A percentile compares a stretch with the other conserved stretches of the same genome.
Evolutionary conservation across 2,113 vertebrate species (phyloP).

Genomic region (Ceuthmochares aereus): DNA sequence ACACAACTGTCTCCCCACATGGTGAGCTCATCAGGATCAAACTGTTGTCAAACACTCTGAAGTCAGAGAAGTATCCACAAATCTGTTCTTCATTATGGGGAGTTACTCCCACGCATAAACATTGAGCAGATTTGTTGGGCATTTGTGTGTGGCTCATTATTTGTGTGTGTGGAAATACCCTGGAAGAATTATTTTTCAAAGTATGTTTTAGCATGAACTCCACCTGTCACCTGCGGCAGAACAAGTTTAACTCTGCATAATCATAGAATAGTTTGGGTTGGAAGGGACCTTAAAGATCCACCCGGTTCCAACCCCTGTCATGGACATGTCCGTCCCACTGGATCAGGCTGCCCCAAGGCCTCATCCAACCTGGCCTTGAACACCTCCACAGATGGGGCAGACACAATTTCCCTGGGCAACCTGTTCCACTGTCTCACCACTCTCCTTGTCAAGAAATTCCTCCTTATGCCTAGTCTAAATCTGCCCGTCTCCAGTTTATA

Average conservation of each 20-base stretch:
- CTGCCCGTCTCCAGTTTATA: too few relatives aligned
- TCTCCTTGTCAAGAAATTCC: too few relatives aligned
- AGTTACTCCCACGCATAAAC: background rate
- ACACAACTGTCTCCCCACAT: background rate
- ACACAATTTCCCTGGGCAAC: too few relatives aligned
- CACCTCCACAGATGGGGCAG: too few relatives aligned
- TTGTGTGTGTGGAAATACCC: background rate
- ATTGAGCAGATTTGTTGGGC: background rate
- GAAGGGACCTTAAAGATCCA: too few relatives aligned
- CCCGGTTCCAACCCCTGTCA: too few relatives aligned
- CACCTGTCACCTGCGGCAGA: background rate
- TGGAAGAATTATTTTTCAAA: background rate
- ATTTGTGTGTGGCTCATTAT: background rate
- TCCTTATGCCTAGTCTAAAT: too few relatives aligned
- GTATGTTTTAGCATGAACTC: background rate
- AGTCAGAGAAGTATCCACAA: background rate
- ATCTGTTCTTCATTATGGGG: background rate
- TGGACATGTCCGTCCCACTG: too few relatives aligned
- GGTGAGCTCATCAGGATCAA: accelerated
- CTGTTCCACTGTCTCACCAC: too few relatives aligned
- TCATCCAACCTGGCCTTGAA: too few relatives aligned
- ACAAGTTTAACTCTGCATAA: background rate
- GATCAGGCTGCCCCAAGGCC: too few relatives aligned
- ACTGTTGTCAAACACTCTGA: background rate
- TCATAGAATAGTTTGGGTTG: too few relatives aligned